These are phyloP conservation scores for Columba guinea DNA, from an alignment of 2,797 vertebrate genomes.

Conservation along the genomic window DNA sequence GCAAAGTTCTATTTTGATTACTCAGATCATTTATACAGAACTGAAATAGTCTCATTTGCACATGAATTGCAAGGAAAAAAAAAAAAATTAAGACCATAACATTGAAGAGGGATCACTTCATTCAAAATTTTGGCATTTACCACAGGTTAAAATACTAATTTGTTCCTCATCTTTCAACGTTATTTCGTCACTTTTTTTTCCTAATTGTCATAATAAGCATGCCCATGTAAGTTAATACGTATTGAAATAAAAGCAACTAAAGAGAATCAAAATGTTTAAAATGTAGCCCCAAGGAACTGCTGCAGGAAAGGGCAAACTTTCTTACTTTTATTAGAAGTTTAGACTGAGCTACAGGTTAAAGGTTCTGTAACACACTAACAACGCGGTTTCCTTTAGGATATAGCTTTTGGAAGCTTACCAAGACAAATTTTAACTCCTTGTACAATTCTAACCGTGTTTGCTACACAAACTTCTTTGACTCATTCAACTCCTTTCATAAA, in stretches of 20 bases:
- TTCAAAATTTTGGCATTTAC: neutral
- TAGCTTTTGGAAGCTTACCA: conserved; percentile 62
- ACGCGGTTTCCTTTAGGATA: conserved; percentile 31
- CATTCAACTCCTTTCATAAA: conserved; percentile 25
- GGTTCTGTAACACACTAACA: conserved; percentile 52
- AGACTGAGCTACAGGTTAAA: conserved; percentile 47
- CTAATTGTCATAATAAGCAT: conserved; percentile 24
- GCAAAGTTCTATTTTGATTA: conserved; percentile 74
- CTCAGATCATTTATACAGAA: conserved; percentile 68
- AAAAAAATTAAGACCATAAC: neutral
- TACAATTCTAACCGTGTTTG: conserved; percentile 52
- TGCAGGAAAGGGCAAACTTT: conserved; percentile 11
- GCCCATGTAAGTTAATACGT: neutral
- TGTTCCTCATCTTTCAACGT: neutral
- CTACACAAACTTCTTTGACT: conserved; percentile 33
- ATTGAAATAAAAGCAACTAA: conserved; percentile 14
- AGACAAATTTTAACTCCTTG: conserved; percentile 66
- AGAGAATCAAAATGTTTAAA: conserved; percentile 33
- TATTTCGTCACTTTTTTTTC: neutral
- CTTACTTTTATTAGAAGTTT: conserved; percentile 29
- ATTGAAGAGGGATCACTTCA: neutral
- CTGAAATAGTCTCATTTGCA: conserved; percentile 67
- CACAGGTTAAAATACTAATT: neutral
- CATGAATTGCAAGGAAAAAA: conserved; percentile 21
- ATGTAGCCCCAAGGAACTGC: conserved; percentile 21